Evolutionary conservation across 2,113 vertebrate species (phyloP).

Genomic region (Isurus oxyrinchus): DNA sequence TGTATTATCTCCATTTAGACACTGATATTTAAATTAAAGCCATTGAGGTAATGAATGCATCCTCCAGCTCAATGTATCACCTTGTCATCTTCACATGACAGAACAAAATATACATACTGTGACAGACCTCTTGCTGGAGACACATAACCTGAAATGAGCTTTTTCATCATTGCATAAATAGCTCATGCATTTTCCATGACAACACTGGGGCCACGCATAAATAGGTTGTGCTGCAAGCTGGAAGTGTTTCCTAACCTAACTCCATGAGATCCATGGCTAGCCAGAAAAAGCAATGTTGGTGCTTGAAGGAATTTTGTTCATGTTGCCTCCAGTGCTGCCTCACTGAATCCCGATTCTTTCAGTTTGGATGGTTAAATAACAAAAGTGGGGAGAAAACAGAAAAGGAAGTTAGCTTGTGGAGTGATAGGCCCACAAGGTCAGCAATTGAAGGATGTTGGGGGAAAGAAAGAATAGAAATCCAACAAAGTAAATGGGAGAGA

Average conservation of each 20-base stretch:
- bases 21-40: conserved; percentile 1
- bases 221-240: neutral
- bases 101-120: neutral
- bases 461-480: neutral
- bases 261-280: neutral
- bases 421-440: neutral
- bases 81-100: neutral
- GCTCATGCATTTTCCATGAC: conserved; percentile 28
- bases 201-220: neutral
- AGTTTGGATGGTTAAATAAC: neutral
- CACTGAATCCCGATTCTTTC: neutral
- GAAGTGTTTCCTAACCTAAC: neutral
- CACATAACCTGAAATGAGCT: conserved; percentile 2
- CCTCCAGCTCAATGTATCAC: neutral
- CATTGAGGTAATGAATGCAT: neutral
- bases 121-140: neutral
- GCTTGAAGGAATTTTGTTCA: neutral
- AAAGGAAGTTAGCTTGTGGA: neutral
- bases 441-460: neutral
- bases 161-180: conserved; percentile 19
- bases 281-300: neutral
- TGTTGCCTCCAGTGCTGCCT: neutral
- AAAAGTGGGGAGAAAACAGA: neutral
- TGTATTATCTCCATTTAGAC: neutral
- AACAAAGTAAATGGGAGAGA: neutral